phyloP scores from a whole-genome alignment of 2,888 invertebrate species.

The Ariolimax columbianus region DNA sequence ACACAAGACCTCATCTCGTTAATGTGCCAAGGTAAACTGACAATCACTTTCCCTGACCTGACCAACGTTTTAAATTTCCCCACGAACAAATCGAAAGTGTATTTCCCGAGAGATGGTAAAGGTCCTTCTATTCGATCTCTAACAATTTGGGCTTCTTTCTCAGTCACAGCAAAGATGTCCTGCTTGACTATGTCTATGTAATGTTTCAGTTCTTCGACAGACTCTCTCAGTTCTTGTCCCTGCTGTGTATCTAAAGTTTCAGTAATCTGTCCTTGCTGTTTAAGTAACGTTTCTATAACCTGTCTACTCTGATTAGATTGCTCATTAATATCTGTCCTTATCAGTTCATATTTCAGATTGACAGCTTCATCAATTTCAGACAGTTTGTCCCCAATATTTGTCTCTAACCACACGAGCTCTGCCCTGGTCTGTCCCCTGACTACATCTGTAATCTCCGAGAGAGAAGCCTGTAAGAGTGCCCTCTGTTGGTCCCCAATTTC shows the following conservation, averaged over 20 bases:
- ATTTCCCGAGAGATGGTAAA: not conserved
- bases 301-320: not conserved
- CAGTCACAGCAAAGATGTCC: not conserved
- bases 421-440: not conserved
- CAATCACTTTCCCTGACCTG: not conserved
- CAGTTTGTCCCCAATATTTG: not conserved
- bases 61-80: conserved; percentile 8
- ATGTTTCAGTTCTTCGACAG: not conserved
- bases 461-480: not conserved
- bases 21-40: conserved; percentile 19
- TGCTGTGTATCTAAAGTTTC: not conserved
- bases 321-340: not conserved
- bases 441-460: not conserved
- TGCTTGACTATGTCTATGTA: conserved; percentile 1
- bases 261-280: not conserved
- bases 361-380: not conserved
- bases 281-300: not conserved
- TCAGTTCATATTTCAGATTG: not conserved
- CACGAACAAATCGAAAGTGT: conserved; percentile 27
- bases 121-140: conserved; percentile 1
- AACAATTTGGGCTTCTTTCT: conserved; percentile 9
- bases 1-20: not conserved
- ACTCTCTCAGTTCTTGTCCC: not conserved
- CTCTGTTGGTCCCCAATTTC: not conserved
- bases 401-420: not conserved